A percentile compares a stretch with the other conserved stretches of the same genome.
Evolutionary conservation across 2,888 invertebrate genomes (phyloP).

Genomic region (Girardia tigrina): DNA sequence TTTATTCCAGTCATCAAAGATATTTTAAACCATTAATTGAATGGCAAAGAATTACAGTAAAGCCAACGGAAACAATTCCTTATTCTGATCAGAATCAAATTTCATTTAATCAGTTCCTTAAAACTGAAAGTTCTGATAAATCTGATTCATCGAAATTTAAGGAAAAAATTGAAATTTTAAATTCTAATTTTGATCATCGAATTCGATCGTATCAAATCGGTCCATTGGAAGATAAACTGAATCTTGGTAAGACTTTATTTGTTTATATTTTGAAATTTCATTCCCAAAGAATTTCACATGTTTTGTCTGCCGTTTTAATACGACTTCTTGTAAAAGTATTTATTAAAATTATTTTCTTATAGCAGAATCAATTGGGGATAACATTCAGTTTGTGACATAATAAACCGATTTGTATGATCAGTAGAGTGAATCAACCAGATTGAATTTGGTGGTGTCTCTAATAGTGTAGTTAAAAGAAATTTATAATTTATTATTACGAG

Average conservation of each 20-base stretch:
- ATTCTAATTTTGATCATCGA: neutral
- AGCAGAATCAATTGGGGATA: no score
- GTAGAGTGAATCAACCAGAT: no score
- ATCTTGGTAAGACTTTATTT: neutral
- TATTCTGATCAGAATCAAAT: neutral
- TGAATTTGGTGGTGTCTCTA: no score
- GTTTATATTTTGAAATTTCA: no score
- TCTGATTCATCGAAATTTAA: neutral
- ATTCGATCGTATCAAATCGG: neutral
- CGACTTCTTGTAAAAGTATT: no score
- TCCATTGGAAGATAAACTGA: neutral
- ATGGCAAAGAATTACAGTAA: neutral
- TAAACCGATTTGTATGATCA: no score
- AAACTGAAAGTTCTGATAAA: neutral
- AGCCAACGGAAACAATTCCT: neutral
- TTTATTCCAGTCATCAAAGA: slow-evolving; percentile 1
- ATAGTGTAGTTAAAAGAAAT: no score
- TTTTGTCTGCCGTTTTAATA: no score
- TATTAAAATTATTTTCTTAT: no score
- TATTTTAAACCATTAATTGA: neutral
- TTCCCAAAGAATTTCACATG: no score
- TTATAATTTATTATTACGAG: no score
- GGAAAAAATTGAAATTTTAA: neutral
- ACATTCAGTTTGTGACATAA: no score
- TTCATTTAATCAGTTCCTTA: neutral